These are phyloP conservation scores for Sminthopsis crassicaudata DNA, from an alignment of 2,113 vertebrate genomes.

Conservation along the genomic window DNA sequence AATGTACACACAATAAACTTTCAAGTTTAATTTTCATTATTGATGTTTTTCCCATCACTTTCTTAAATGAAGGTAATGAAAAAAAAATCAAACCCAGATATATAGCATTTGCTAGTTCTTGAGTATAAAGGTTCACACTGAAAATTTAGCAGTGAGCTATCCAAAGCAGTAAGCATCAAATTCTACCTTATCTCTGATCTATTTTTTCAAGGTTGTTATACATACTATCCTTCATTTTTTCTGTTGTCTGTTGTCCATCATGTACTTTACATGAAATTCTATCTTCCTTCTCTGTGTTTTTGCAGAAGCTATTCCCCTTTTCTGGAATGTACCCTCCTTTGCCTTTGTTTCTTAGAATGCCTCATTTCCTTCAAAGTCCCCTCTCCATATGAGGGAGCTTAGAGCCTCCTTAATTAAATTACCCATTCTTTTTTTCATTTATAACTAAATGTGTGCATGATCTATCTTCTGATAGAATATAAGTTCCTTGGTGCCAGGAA, in stretches of 20 bases:
- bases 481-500: neutral
- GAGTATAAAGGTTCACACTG: neutral
- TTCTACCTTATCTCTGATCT: neutral
- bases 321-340: neutral
- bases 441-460: neutral
- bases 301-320: neutral
- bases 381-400: neutral
- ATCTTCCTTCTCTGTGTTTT: neutral
- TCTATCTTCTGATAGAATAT: neutral
- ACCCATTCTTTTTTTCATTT: neutral
- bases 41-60: neutral
- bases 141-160: neutral
- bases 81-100: neutral
- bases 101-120: neutral
- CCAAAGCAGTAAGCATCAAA: neutral
- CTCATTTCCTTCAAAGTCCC: neutral
- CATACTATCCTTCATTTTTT: neutral
- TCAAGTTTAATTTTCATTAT: neutral
- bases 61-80: neutral
- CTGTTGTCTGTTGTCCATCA: neutral
- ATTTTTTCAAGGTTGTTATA: neutral
- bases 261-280: neutral
- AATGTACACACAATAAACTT: neutral
- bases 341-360: neutral
- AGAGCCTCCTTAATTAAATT: neutral